These are phyloP conservation scores for Cepphus grylle DNA, from an alignment of 2,113 vertebrate genomes.

Conservation along the genomic window DNA sequence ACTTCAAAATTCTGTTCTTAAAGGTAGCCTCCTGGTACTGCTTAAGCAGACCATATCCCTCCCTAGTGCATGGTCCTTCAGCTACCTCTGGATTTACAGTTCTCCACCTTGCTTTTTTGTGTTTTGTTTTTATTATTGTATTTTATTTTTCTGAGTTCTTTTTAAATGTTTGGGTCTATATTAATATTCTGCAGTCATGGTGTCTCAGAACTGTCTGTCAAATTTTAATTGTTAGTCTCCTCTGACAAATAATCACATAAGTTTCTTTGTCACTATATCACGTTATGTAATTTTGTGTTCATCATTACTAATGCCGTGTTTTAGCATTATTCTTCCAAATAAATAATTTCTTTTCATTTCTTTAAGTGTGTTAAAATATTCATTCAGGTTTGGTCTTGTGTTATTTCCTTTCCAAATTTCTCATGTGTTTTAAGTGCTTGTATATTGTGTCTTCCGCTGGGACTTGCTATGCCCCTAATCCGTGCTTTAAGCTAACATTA, in stretches of 20 bases:
- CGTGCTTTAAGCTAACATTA: neutral
- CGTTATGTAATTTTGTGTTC: neutral
- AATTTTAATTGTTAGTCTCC: neutral
- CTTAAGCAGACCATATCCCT: neutral
- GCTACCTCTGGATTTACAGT: neutral
- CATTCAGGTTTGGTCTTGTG: neutral
- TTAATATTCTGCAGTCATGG: neutral
- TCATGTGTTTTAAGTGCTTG: neutral
- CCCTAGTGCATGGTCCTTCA: neutral
- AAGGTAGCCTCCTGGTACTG: neutral
- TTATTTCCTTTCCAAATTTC: neutral
- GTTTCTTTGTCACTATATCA: neutral
- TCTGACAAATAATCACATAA: neutral
- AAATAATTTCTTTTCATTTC: neutral
- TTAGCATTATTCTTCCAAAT: neutral
- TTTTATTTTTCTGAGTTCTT: neutral
- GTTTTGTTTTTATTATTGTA: neutral
- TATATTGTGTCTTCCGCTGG: neutral
- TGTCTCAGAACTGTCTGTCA: neutral
- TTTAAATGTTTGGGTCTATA: neutral
- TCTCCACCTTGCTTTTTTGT: neutral
- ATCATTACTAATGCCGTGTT: neutral
- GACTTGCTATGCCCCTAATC: neutral
- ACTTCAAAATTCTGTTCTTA: neutral
- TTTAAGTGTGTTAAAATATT: neutral